Evolutionary conservation across 2,113 vertebrate species (phyloP).

Genomic region (Syngnathus floridae): DNA sequence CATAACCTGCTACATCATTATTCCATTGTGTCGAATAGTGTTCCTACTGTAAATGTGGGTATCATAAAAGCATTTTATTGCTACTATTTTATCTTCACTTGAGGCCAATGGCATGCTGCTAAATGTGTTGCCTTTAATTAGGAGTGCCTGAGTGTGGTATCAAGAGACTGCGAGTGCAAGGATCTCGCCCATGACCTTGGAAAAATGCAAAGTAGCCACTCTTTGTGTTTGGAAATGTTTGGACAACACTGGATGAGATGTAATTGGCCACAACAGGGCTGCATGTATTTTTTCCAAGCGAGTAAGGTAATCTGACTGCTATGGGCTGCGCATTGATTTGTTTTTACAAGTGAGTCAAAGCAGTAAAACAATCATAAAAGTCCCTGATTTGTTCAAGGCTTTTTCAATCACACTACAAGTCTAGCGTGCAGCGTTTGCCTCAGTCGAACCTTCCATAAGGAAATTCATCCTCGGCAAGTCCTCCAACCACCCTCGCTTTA

Average conservation of each 20-base stretch:
- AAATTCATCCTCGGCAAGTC: slow-evolving; percentile 47
- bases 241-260: slow-evolving; percentile 17
- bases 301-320: not conserved
- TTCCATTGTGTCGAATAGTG: slow-evolving; percentile 3
- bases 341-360: not conserved
- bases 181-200: slow-evolving; percentile 3
- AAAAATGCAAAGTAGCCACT: slow-evolving; percentile 20
- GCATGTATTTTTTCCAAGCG: too few species aligned
- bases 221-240: slow-evolving; percentile 13
- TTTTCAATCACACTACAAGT: slow-evolving; percentile 3
- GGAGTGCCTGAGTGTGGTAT: slow-evolving; percentile 3
- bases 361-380: not conserved
- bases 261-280: slow-evolving; percentile 11
- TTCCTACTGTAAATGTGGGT: slow-evolving; percentile 3
- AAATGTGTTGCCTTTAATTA: slow-evolving; percentile 4
- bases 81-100: not conserved
- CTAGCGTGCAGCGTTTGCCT: slow-evolving; percentile 3
- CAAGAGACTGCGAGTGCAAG: not conserved
- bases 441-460: slow-evolving; percentile 43
- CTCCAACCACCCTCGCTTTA: slow-evolving; percentile 46
- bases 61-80: not conserved
- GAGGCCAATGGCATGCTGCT: slow-evolving; percentile 1
- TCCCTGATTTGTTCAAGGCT: not conserved
- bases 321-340: not conserved
- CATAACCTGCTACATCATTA: slow-evolving; percentile 1